Conservation (phyloP, 1,140 invertebrate genomes). For the Lepidotrigona ventralis region DNA sequence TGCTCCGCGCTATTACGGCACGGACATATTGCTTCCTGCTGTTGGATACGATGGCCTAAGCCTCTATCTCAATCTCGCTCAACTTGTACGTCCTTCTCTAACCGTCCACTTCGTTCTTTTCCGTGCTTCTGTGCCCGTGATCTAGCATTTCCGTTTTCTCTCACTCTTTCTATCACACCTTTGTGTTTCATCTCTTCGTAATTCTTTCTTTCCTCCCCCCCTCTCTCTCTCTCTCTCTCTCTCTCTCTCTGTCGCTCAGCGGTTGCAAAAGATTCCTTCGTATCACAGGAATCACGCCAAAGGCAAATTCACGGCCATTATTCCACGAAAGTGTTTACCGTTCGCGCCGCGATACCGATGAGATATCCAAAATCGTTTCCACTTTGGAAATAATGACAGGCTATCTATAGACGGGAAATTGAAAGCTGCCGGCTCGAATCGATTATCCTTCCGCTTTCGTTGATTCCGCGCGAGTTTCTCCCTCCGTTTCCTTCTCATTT, state of each 20-base stretch:
- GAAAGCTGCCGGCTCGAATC: conserved; percentile 25
- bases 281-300: neutral
- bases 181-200: neutral
- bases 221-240: neutral
- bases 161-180: neutral
- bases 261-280: neutral
- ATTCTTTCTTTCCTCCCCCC: too few species aligned
- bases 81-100: neutral
- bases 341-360: neutral
- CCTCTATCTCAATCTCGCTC: conserved; percentile 44
- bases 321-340: conserved; percentile 6
- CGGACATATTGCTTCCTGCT: conserved; percentile 62
- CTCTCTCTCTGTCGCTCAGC: neutral
- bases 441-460: conserved; percentile 5
- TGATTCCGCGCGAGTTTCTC: neutral
- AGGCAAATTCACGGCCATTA: conserved; percentile 5
- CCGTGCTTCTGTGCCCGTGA: neutral
- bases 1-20: conserved; percentile 57
- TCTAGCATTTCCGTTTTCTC: neutral
- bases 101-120: neutral
- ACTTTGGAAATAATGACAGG: conserved; percentile 12
- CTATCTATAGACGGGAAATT: conserved; percentile 3
- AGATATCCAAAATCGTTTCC: conserved; percentile 14
- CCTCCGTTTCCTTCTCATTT: too few species aligned
- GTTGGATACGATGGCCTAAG: conserved; percentile 43